Percentiles rank a stretch among this genome's conserved stretches.
These are phyloP conservation scores for Seriola quinqueradiata DNA, from an alignment of 2,113 vertebrate species.

Conservation along the genomic window DNA sequence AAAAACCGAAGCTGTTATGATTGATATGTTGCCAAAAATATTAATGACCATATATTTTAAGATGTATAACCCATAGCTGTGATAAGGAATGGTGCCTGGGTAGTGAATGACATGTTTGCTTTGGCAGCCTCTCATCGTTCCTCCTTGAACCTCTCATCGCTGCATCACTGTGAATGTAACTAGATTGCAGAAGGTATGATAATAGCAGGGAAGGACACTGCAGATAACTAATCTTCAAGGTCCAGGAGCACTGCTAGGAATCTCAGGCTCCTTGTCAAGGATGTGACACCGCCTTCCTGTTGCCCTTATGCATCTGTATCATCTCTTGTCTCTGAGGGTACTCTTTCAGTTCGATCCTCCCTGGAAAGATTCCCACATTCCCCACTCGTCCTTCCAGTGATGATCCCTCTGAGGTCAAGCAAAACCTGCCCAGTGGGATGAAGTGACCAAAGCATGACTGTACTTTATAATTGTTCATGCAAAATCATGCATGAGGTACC, in stretches of 20 bases:
- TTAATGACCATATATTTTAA: not conserved
- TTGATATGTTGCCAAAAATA: not conserved
- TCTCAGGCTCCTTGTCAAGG: slow-evolving; percentile 47
- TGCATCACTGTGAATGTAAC: slow-evolving; percentile 25
- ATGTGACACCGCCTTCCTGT: slow-evolving; percentile 38
- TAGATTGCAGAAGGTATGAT: slow-evolving; percentile 50
- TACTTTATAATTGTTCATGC: slow-evolving; percentile 27
- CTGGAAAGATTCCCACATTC: slow-evolving; percentile 24
- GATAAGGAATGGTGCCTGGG: not conserved
- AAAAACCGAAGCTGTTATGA: not conserved
- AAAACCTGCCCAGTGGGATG: slow-evolving; percentile 9
- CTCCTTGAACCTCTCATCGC: slow-evolving; percentile 20
- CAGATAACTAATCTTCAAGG: slow-evolving; percentile 44
- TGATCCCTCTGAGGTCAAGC: slow-evolving; percentile 24
- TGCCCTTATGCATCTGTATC: slow-evolving; percentile 29
- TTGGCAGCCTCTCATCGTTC: slow-evolving; percentile 20
- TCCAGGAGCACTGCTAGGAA: slow-evolving; percentile 41
- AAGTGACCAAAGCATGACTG: slow-evolving; percentile 15
- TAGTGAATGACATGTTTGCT: slow-evolving; percentile 2
- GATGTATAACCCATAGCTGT: not conserved
- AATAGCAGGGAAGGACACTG: slow-evolving; percentile 36
- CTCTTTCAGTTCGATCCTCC: slow-evolving; percentile 8
- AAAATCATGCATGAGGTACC: slow-evolving; percentile 51
- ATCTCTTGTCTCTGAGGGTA: slow-evolving; percentile 31
- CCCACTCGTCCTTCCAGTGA: not conserved